These are phyloP conservation scores for Philonicus albiceps DNA, from an alignment of 2,888 invertebrate genomes.

Conservation along the genomic window DNA sequence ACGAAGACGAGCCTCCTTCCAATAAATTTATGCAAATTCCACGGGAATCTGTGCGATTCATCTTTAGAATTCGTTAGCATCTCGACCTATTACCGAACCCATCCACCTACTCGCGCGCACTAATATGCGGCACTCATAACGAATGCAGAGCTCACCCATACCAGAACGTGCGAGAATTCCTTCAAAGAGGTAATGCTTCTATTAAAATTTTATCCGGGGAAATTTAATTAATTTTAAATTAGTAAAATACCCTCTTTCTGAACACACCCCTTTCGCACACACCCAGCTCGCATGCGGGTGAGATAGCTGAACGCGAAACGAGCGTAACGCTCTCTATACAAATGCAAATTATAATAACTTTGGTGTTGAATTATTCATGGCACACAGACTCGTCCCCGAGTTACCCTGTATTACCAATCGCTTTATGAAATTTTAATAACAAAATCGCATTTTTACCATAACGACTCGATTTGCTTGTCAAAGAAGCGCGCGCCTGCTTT, in stretches of 20 bases:
- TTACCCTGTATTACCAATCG: background rate
- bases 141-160: slow-evolving; percentile 18
- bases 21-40: slow-evolving; percentile 27
- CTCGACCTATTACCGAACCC: background rate
- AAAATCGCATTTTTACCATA: slow-evolving; percentile 8
- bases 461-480: background rate
- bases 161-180: background rate
- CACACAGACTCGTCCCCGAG: background rate
- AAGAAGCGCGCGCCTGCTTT: background rate
- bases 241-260: slow-evolving; percentile 14
- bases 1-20: background rate
- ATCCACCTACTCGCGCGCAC: background rate
- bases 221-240: slow-evolving; percentile 37
- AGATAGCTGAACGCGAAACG: background rate
- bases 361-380: slow-evolving; percentile 19
- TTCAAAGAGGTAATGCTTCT: slow-evolving; percentile 32
- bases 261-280: background rate
- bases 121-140: background rate
- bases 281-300: background rate
- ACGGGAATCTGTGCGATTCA: background rate
- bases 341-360: slow-evolving; percentile 35
- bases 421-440: slow-evolving; percentile 34
- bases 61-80: slow-evolving; percentile 20
- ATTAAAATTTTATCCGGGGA: slow-evolving; percentile 26
- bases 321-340: background rate